Base-by-base conservation (phyloP, 2,113 vertebrate genomes). In the Catagonus wagneri region DNA sequence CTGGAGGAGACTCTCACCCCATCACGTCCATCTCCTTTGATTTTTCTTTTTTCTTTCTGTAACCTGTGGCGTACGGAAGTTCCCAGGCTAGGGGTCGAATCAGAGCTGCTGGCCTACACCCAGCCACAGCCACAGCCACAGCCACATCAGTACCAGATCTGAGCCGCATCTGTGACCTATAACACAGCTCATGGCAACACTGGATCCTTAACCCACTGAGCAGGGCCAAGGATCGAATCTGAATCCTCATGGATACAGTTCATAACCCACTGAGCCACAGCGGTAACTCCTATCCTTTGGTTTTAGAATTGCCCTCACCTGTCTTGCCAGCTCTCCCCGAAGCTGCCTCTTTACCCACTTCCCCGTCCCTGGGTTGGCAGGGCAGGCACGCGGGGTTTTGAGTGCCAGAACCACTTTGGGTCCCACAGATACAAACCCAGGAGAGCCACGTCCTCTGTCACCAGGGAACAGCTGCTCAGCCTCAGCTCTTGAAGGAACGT, bases 401-500 rank as follows among this genome's bases (percentile, higher is more conserved):
- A 14, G 52, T 27, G 36, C 85, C 76, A 58, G 23, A 56, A 58
- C 75, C 58, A 39, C 76, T 74, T 34, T 78, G 85, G 66, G 92
- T 88, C 83, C 65, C 83, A 83, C 65, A 97, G 97, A 97, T 96
- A 98, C 97, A 1, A 97, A 99, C 99, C 99, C 52, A 99, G 93
- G 90, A 99, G 96, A 80, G 89, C 96, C 97, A 99, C 32, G 91
- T 99, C 99, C 11, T 99, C 98, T 0, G 98, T 98, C 39, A 98
- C 98, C 98, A 99, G 98, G 78, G 98, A 98, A 95, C 99, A 99
- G 99, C 99, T 99, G 98, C 99, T 99, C 98, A 99, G 98, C 94
- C 98, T 98, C 94, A 99, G 98, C 95, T 98, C 99, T 93, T 96
- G 97, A 90, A 99, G 98, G 89, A 96, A 80, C 7, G 93, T 85